Evolutionary conservation across 2,888 invertebrate genomes (phyloP).

Genomic region (Tinea trinotella): DNA sequence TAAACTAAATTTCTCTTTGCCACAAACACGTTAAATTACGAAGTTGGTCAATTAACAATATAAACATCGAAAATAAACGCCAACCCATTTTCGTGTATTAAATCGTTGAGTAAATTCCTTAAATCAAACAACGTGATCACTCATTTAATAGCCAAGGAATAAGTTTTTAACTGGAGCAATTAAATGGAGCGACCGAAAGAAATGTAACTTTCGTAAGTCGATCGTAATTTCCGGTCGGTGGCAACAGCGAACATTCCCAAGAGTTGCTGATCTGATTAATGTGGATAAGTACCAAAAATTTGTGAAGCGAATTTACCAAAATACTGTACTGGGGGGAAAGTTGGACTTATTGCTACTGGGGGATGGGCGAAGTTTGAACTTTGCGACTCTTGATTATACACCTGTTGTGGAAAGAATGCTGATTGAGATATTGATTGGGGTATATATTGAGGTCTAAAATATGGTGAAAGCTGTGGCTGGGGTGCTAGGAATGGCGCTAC

Average conservation of each 20-base stretch:
- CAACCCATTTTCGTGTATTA: too few relatives aligned
- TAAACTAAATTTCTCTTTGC: too few relatives aligned
- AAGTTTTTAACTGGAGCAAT: neutral
- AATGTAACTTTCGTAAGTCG: neutral
- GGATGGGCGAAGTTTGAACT: conserved; percentile 25
- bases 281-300: conserved; percentile 34
- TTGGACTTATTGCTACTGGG: conserved; percentile 28
- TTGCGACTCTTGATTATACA: conserved; percentile 22
- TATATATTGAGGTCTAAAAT: conserved; percentile 6
- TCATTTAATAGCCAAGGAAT: neutral
- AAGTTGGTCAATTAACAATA: too few relatives aligned
- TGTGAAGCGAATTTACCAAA: conserved; percentile 49
- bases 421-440: neutral
- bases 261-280: conserved; percentile 22
- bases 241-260: neutral
- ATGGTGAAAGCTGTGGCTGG: conserved; percentile 2
- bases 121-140: too few relatives aligned
- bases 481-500: neutral
- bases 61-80: too few relatives aligned
- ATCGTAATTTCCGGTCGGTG: neutral
- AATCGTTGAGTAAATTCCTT: too few relatives aligned
- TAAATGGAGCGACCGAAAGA: neutral
- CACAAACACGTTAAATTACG: too few relatives aligned
- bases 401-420: conserved; percentile 20
- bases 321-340: conserved; percentile 46